A percentile compares a stretch with the other conserved stretches of the same genome.
Conservation (phyloP, 2,797 vertebrate species). For the Syngnathus rostellatus region DNA sequence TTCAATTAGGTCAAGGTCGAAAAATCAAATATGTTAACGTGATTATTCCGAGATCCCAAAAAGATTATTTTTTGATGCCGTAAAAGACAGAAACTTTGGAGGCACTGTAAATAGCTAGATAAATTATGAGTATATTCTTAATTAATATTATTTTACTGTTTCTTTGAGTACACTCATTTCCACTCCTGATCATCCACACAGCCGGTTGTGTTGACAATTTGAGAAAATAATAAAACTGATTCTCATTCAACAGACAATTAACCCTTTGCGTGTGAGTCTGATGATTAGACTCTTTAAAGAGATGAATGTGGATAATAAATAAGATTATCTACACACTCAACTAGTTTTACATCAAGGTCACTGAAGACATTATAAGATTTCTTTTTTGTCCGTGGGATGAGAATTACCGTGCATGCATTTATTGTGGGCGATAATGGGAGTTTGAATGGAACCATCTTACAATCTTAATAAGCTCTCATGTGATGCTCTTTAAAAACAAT, state of each 20-base stretch:
- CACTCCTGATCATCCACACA: too few relatives aligned
- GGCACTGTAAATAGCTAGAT: too few relatives aligned
- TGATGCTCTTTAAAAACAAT: conserved; percentile 73
- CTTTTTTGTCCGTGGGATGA: conserved; percentile 45
- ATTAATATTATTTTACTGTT: background rate
- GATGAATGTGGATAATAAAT: conserved; percentile 19
- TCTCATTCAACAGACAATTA: background rate
- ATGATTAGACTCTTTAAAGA: conserved; percentile 21
- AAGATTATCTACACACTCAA: conserved; percentile 26
- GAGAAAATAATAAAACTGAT: background rate
- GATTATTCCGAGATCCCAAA: too few relatives aligned
- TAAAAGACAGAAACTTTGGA: too few relatives aligned
- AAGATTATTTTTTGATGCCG: too few relatives aligned
- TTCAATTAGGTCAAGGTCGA: background rate
- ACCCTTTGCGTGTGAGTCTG: background rate
- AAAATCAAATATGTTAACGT: too few relatives aligned
- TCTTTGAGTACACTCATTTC: background rate
- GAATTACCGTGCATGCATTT: conserved; percentile 53
- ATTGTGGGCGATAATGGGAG: conserved; percentile 62
- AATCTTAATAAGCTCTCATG: conserved; percentile 71
- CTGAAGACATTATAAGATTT: conserved; percentile 36
- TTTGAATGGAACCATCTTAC: conserved; percentile 63
- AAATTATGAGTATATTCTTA: too few relatives aligned
- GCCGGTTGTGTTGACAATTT: background rate
- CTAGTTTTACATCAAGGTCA: conserved; percentile 54